Evolutionary conservation across 2,113 vertebrate species (phyloP), one percentile per base, ranked within the genome.

Genomic region (Pterocles gutturalis): DNA sequence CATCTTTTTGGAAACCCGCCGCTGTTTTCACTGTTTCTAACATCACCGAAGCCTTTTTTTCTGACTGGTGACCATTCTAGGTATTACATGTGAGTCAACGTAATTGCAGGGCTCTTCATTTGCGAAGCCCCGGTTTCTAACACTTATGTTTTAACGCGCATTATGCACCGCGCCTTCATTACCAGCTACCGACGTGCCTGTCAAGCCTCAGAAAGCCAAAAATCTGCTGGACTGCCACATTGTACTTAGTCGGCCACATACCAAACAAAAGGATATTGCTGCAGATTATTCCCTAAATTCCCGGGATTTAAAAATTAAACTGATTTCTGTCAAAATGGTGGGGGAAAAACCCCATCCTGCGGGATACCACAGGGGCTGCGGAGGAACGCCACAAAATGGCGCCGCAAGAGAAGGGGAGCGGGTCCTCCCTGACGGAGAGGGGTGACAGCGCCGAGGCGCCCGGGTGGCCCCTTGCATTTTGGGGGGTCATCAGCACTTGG

Each of bases 301-400:
- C 9, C 13, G 4, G 4, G 17, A 66, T 58, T 60, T 10, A 26
- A 79, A 87, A 87, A 61, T 4, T 17, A 48, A 66, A 15, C 13
- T 0, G 2, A 4, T 34, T 77, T 76, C 72, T 43, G 12, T 22
- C 22, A 43, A 64, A 87, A 57, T 4, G 12, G 0, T 0, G 10
- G 4, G 9, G 17, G 7, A 0, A 1, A 31, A 48, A 6, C 7
- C 2, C 3, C 41, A 15, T 6, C 5, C 9, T 12, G 24, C 3
- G 18, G 18, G 14, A 5, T 15, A 9, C 43, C 46, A 20, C 4
- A 2, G 15, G 19, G 58, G 5, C 43, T 19, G 17, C 1, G 2
- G 28, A 1, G 10, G 5, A 77, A 19, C 8, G 9, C 46, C 67
- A 55, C 86, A 94, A 96, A 87, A 97, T 95, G 95, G 94, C 67